Evolutionary conservation across 2,888 invertebrate genomes (phyloP), one percentile per base, ranked within the genome.

Genomic region (Catocala sponsa): DNA sequence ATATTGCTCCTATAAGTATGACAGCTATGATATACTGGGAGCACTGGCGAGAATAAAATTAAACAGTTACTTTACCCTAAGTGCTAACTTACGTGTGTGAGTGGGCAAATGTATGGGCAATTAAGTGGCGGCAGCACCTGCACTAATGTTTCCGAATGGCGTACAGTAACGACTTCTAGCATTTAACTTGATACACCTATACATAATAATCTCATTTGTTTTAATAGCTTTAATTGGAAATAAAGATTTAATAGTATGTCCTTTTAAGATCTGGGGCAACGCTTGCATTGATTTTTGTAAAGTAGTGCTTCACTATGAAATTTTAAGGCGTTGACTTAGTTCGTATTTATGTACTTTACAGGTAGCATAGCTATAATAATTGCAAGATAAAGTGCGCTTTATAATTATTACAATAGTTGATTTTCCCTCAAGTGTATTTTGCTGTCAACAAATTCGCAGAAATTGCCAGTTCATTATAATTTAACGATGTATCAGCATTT

Each of bases 51-150:
- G 47, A 55, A 52, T n/a, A 32, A 11, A 35, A 49, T 53, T 42
- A 47, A 43, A 25, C 12, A 50, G 6, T 48, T 32, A 25, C 33
- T 25, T 25, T 12, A 33, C 6, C 7, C 13, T 11, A 55, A 47
- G 41, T 42, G 33, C n/a, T 15, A 52, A 63, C 33, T 47, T 63
- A 50, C 46, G 50, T 55, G 51, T 58, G 32, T 43, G 47, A 63
- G 68, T 57, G 56, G 41, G 43, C 44, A 50, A 68, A 72, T 72
- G 55, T 59, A 70, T 68, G 70, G 65, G 74, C 68, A 70, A 68
- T 70, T 70, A 73, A 32, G 50, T 70, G 70, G 63, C 68, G 41
- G 54, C 32, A 48, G 42, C 71, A 70, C 63, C 67, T 64, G 67
- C 58, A 63, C 53, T 70, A 72, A 69, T 65, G 55, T 64, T 58